These are phyloP conservation scores for Mycalesis mineus DNA, from an alignment of 2,888 invertebrate genomes.

Conservation along the genomic window DNA sequence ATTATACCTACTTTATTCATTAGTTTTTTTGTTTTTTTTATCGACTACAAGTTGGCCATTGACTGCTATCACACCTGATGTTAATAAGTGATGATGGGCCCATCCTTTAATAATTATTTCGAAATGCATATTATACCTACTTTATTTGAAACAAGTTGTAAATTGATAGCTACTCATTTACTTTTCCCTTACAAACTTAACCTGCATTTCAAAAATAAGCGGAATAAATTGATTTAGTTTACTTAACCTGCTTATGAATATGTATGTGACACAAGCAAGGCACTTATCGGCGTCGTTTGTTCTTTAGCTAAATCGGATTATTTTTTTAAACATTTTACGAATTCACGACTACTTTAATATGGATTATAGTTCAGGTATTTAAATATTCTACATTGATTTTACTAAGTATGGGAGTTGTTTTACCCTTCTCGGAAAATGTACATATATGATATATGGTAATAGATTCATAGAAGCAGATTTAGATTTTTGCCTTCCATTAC, in stretches of 20 bases:
- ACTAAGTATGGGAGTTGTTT: constrained; percentile 18
- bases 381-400: constrained; percentile 11
- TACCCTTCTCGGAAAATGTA: constrained; percentile 18
- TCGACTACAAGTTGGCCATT: too few relatives aligned
- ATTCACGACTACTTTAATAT: not conserved
- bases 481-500: constrained; percentile 12
- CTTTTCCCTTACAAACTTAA: too few relatives aligned
- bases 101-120: too few relatives aligned
- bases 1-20: too few relatives aligned
- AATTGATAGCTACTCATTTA: too few relatives aligned
- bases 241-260: not conserved
- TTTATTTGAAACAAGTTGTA: too few relatives aligned
- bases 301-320: not conserved
- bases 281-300: constrained; percentile 5
- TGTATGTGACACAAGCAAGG: not conserved
- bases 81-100: too few relatives aligned
- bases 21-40: too few relatives aligned
- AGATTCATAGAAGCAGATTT: constrained; percentile 15
- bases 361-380: not conserved
- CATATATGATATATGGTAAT: constrained; percentile 13
- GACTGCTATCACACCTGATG: too few relatives aligned
- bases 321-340: constrained; percentile 1
- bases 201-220: too few relatives aligned
- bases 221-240: not conserved
- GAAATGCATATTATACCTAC: too few relatives aligned